Percentiles rank a stretch among this genome's conserved stretches.
These are phyloP conservation scores for Stegana nigrithorax DNA, from an alignment of 2,888 invertebrate genomes.

Conservation along the genomic window DNA sequence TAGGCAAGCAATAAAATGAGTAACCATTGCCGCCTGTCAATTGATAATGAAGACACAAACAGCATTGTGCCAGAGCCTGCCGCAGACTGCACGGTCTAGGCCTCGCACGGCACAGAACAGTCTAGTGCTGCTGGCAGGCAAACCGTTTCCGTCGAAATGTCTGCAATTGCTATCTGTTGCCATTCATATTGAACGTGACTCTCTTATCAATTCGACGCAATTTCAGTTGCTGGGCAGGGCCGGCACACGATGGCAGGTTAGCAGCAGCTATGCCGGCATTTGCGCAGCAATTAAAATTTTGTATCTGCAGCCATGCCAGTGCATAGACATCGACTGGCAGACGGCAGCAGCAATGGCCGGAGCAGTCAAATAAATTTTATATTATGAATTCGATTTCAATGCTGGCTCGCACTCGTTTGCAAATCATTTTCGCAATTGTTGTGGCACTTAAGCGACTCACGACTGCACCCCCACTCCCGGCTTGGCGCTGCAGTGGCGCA, in stretches of 20 bases:
- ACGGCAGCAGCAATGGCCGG: neutral
- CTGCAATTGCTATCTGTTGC: constrained; percentile 4
- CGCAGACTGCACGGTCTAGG: no score
- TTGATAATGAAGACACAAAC: constrained; percentile 63
- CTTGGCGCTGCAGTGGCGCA: neutral
- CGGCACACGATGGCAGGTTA: no score
- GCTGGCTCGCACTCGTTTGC: constrained; percentile 50
- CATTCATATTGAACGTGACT: constrained; percentile 61
- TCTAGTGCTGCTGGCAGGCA: constrained; percentile 24
- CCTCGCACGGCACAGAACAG: neutral
- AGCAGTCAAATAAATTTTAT: constrained; percentile 13
- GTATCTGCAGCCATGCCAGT: no score
- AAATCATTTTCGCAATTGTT: constrained; percentile 54
- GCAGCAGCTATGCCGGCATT: no score
- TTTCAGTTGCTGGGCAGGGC: constrained; percentile 26
- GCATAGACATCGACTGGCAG: neutral
- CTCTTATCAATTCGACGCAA: constrained; percentile 61
- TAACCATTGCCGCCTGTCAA: constrained; percentile 60
- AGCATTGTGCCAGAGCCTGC: constrained; percentile 48
- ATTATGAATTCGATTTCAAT: constrained; percentile 47
- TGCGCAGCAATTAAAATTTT: constrained; percentile 55
- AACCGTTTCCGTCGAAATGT: constrained; percentile 36
- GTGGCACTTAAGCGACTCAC: constrained; percentile 24
- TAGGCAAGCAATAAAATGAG: constrained; percentile 49
- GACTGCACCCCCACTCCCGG: no score